Evolutionary conservation across 2,888 invertebrate species (phyloP), one percentile per base, ranked within the genome.

Genomic region (Sussaba pulchella): DNA sequence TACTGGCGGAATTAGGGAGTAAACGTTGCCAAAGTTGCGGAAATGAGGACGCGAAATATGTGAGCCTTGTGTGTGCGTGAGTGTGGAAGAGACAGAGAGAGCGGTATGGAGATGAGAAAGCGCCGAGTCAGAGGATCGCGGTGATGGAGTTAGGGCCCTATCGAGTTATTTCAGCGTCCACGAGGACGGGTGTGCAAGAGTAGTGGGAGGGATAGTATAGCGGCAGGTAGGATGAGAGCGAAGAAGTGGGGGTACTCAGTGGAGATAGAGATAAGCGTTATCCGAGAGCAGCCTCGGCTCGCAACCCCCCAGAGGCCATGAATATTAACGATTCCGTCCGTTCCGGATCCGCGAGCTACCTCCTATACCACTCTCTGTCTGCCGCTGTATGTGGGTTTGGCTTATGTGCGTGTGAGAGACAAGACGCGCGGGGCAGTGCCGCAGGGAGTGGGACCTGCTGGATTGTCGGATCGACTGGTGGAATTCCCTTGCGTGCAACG

Each of bases 271-370:
- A 90, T 91, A 89, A 91, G 89, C 88, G 87, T 89, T 89, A 89
- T 90, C 88, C 88, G 85, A 85, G 85, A 85, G 72, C 82, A 82
- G 75, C 82, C 78, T 74, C 69, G 54, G 70, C 73, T 70, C 67
- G 67, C 70, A 57, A 67, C 67, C 85, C 87, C 83, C 84, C 82
- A 78, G 80, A 82, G 84, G 85, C 87, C 88, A 90, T 91, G 90
- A 91, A 91, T 90, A 90, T 91, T 90, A 91, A 91, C 88, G 88
- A 87, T 86, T 86, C 84, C 85, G 71, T 86, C 83, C 82, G 85
- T 76, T 84, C 59, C 54, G 79, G 74, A 82, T 82, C 74, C 79
- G 76, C 71, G 74, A 81, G 70, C 80, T 69, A 54, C 72, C 76
- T 6, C 69, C 72, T 76, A 72, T 72, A 76, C 72, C 57, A 72